phyloP scores from a whole-genome alignment of 1,140 invertebrate species.

The Anastatus disparis region DNA sequence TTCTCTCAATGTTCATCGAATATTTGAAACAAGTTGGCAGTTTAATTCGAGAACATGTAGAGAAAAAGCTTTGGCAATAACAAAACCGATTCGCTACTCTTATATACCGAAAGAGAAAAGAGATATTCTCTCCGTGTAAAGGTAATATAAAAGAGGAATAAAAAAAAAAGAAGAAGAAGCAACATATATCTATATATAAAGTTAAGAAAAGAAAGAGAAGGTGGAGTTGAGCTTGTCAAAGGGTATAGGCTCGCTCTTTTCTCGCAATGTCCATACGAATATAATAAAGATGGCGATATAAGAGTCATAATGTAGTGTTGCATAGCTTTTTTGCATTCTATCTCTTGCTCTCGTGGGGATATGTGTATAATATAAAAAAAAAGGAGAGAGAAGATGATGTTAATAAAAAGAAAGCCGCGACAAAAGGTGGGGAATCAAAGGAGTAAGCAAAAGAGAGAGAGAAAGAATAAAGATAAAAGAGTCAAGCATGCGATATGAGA shows the following conservation, averaged over 20 bases:
- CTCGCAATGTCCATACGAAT: slow-evolving; percentile 50
- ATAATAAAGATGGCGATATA: slow-evolving; percentile 67
- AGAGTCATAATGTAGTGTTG: slow-evolving; percentile 64
- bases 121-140: slow-evolving; percentile 17
- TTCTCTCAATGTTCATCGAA: not conserved
- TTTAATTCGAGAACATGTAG: slow-evolving; percentile 23
- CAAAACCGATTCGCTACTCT: not conserved
- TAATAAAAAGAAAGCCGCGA: slow-evolving; percentile 38
- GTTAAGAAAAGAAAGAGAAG: slow-evolving; percentile 31
- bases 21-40: slow-evolving; percentile 16
- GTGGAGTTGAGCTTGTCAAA: slow-evolving; percentile 54
- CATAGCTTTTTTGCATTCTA: too few relatives aligned
- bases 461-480: not conserved
- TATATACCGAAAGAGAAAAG: too few relatives aligned
- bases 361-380: too few relatives aligned
- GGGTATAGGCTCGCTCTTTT: too few relatives aligned
- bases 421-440: slow-evolving; percentile 29
- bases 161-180: too few relatives aligned
- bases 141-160: slow-evolving; percentile 14
- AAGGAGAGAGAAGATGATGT: slow-evolving; percentile 25
- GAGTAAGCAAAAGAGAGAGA: slow-evolving; percentile 11
- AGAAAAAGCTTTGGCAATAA: slow-evolving; percentile 10
- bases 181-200: too few relatives aligned
- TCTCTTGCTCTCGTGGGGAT: slow-evolving; percentile 48
- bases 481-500: not conserved